phyloP scores from a whole-genome alignment of 2,797 vertebrate species.

The Sebastes taczanowskii region DNA sequence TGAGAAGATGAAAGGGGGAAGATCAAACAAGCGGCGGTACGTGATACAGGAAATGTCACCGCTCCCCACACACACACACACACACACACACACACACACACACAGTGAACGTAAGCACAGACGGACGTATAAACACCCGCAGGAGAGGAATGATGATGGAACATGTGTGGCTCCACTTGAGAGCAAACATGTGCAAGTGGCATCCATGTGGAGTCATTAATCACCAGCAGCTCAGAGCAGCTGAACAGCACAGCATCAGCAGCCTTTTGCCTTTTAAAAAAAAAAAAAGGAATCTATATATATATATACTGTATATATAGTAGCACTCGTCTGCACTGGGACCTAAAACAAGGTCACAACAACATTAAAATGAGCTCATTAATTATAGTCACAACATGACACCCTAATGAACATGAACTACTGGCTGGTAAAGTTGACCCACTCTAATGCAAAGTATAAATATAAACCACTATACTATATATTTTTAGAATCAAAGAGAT shows the following conservation, averaged over 20 bases:
- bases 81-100: background rate
- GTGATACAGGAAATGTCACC: slow-evolving; percentile 76
- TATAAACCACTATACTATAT: background rate
- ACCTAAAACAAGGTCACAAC: slow-evolving; percentile 47
- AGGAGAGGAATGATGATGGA: slow-evolving; percentile 17
- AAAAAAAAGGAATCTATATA: background rate
- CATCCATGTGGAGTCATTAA: slow-evolving; percentile 54
- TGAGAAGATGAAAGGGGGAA: slow-evolving; percentile 77
- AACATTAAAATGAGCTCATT: slow-evolving; percentile 26
- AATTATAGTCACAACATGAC: slow-evolving; percentile 17
- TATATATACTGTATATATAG: background rate
- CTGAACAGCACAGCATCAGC: slow-evolving; percentile 8
- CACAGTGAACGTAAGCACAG: slow-evolving; percentile 4
- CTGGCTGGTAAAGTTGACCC: background rate
- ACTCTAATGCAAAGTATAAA: background rate
- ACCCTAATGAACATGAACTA: background rate
- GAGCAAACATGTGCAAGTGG: slow-evolving; percentile 30
- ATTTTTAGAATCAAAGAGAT: background rate
- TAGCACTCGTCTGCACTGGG: slow-evolving; percentile 3
- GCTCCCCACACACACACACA: background rate
- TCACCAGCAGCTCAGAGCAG: slow-evolving; percentile 36
- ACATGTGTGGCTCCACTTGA: slow-evolving; percentile 25
- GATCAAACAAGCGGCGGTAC: slow-evolving; percentile 75
- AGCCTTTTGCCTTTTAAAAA: background rate
- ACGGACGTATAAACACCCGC: slow-evolving; percentile 19